Percentiles rank a stretch among this genome's conserved stretches.
Conservation (phyloP, 2,797 vertebrate genomes). For the Australoheros facetus region DNA sequence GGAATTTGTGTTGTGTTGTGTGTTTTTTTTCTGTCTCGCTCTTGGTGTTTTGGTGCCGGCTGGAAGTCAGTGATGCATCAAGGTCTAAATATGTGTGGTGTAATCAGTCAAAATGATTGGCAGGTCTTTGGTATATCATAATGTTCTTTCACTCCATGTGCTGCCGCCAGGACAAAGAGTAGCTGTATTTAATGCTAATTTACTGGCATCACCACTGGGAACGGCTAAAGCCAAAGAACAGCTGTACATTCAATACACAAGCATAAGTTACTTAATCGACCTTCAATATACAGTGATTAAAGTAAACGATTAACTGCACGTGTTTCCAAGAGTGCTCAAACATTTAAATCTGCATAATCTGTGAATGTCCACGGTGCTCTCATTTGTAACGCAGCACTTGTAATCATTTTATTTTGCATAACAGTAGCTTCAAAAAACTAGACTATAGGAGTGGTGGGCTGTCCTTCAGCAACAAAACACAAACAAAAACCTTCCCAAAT, state of each 20-base stretch:
- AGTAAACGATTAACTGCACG: neutral
- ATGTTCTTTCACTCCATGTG: neutral
- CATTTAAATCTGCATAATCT: neutral
- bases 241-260: neutral
- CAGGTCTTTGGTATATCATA: neutral
- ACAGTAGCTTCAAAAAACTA: too few relatives aligned
- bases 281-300: neutral
- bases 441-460: too few relatives aligned
- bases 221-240: neutral
- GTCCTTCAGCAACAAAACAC: too few relatives aligned
- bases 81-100: neutral
- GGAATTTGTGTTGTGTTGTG: slow-evolving; percentile 32
- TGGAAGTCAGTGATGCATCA: neutral
- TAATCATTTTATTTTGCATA: too few relatives aligned
- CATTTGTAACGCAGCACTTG: neutral
- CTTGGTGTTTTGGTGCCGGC: slow-evolving; percentile 20
- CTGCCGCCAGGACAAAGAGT: neutral
- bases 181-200: neutral
- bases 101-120: neutral
- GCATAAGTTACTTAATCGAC: neutral
- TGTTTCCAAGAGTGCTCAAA: neutral
- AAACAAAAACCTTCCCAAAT: too few relatives aligned
- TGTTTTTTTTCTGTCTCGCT: neutral
- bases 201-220: accelerated
- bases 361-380: neutral